These are phyloP conservation scores for Pitta sordida DNA, from an alignment of 2,113 vertebrate species.

Conservation along the genomic window DNA sequence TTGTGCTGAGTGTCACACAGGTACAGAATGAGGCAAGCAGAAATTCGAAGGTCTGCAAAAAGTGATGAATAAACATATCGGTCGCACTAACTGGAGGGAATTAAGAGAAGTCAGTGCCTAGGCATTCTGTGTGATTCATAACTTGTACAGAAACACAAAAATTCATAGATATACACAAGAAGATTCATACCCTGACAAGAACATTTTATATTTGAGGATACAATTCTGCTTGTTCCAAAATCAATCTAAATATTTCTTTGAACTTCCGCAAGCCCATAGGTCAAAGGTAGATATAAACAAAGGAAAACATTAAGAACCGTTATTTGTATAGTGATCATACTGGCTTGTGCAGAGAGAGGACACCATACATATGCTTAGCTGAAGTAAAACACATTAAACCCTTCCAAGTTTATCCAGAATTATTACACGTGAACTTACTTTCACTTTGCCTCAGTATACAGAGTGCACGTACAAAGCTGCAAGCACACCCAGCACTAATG, in stretches of 20 bases:
- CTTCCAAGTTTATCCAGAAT: neutral
- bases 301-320: neutral
- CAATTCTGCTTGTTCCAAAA: neutral
- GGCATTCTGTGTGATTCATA: neutral
- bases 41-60: neutral
- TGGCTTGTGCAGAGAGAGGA: neutral
- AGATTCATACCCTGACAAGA: neutral
- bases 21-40: neutral
- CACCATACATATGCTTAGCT: neutral
- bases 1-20: neutral
- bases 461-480: neutral
- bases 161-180: neutral
- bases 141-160: neutral
- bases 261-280: neutral
- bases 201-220: neutral
- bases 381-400: neutral
- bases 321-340: neutral
- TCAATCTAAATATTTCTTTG: neutral
- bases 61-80: neutral
- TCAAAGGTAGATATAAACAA: neutral
- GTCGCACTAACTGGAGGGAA: neutral
- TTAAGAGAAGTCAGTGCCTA: neutral
- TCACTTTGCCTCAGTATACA: neutral
- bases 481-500: neutral
- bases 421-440: neutral